These are phyloP conservation scores for Notarius lentiginosus DNA, from an alignment of 2,113 vertebrate species.

Conservation along the genomic window DNA sequence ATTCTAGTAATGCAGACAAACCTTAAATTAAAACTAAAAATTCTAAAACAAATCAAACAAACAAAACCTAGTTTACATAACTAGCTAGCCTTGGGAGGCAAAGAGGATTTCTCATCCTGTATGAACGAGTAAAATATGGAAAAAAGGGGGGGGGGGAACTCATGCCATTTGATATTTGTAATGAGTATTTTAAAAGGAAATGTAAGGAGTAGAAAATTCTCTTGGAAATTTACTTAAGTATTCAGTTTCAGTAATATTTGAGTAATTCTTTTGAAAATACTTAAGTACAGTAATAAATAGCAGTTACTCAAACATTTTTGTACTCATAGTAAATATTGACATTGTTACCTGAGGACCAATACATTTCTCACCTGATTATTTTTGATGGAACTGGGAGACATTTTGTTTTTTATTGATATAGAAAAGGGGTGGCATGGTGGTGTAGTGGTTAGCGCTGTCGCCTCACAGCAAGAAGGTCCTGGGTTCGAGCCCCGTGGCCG, in stretches of 20 bases:
- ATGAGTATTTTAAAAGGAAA: neutral
- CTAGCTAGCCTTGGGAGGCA: neutral
- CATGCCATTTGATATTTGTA: neutral
- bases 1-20: no score
- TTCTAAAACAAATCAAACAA: no score
- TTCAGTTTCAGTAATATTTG: neutral
- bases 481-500: no score
- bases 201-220: neutral
- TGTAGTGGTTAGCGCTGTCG: no score
- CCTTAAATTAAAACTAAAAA: no score
- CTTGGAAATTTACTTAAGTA: neutral
- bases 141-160: neutral
- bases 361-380: neutral
- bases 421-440: no score
- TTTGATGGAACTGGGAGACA: neutral
- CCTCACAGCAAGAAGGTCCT: no score
- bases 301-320: neutral
- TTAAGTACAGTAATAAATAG: neutral
- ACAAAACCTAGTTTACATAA: no score
- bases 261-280: neutral
- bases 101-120: neutral
- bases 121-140: neutral
- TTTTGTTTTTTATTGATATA: neutral
- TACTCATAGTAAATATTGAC: neutral
- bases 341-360: neutral